phyloP scores from a whole-genome alignment of 2,797 vertebrate species.

The Rhyacichthys aspro region DNA sequence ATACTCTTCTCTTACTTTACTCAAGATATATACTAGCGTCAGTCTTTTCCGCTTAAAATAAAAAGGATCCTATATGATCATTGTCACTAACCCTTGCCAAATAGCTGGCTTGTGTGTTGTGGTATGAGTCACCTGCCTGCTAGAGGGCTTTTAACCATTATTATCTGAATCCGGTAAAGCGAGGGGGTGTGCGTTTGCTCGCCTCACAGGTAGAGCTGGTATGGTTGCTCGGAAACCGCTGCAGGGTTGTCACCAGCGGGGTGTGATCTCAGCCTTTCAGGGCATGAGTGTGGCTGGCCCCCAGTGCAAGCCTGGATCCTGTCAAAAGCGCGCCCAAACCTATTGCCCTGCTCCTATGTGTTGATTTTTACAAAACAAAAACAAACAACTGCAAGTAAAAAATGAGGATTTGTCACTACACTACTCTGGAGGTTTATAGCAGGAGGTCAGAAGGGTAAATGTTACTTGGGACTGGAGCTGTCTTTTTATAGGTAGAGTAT shows the following conservation, averaged over 20 bases:
- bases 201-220: constrained; percentile 91
- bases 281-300: constrained; percentile 30
- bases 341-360: no score
- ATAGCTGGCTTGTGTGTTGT: constrained; percentile 56
- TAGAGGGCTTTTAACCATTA: constrained; percentile 76
- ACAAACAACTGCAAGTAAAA: no score
- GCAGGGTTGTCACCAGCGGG: constrained; percentile 84
- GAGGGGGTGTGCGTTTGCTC: constrained; percentile 79
- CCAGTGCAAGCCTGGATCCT: constrained; percentile 14
- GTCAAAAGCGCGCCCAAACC: not conserved
- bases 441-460: no score
- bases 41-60: constrained; percentile 18
- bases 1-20: no score
- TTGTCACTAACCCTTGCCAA: constrained; percentile 33
- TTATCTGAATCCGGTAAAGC: constrained; percentile 74
- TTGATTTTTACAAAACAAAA: no score
- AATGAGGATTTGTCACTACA: no score
- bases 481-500: no score
- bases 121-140: constrained; percentile 78
- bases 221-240: constrained; percentile 89
- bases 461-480: no score
- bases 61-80: constrained; percentile 43
- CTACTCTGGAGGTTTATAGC: no score
- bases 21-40: not conserved
- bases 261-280: constrained; percentile 73